Evolutionary conservation across 64 coral and sea anemone genomes (phyloP).

Genomic region (Astreopora myriophthalma): DNA sequence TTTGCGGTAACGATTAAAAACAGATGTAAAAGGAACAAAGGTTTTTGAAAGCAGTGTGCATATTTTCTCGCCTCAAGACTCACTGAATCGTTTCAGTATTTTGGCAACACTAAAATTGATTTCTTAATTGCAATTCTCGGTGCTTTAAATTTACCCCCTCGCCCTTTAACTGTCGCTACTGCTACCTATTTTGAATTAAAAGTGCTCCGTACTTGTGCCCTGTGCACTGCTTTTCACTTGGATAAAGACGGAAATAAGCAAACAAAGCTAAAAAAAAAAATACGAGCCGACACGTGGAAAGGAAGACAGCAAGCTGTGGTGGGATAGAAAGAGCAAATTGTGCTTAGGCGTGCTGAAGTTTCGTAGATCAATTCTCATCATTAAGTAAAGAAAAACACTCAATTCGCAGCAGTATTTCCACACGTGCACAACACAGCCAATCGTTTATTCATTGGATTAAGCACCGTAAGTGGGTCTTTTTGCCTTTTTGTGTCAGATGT

Average conservation of each 20-base stretch:
- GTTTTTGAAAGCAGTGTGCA: background rate
- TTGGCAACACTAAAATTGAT: background rate
- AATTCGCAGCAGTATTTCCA: background rate
- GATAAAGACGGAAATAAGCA: background rate
- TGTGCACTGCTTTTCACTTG: background rate
- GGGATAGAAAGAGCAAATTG: background rate
- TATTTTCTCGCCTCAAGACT: background rate
- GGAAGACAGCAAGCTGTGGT: background rate
- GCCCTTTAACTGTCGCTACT: too few relatives aligned
- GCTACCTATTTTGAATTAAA: background rate
- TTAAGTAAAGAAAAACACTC: background rate
- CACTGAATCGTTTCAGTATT: background rate
- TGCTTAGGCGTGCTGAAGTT: background rate
- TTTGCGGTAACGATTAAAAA: slow-evolving; percentile 11
- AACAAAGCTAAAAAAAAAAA: background rate
- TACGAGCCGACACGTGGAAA: background rate
- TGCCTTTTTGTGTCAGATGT: slow-evolving; percentile 8
- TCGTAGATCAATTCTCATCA: background rate
- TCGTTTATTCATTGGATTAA: background rate
- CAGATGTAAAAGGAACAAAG: background rate
- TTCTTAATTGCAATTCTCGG: background rate
- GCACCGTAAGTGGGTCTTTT: background rate
- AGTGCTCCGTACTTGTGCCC: background rate
- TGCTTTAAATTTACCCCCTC: background rate
- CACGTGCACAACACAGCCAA: background rate